A percentile compares a stretch with the other conserved stretches of the same genome.
These are phyloP conservation scores for Takifugu ocellatus DNA, from an alignment of 2,797 vertebrate genomes.

Conservation along the genomic window DNA sequence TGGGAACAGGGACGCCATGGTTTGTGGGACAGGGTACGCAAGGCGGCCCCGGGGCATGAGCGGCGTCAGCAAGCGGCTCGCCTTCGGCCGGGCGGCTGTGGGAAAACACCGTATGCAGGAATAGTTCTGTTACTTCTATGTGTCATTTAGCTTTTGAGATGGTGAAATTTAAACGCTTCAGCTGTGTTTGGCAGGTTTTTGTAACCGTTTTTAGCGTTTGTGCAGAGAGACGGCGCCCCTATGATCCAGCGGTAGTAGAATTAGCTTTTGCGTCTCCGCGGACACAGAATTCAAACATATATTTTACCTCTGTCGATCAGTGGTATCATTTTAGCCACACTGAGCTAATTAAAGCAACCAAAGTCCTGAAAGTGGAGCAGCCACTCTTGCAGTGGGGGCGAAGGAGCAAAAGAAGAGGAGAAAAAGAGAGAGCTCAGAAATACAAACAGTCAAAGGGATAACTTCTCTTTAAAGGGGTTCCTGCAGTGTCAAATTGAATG, in stretches of 20 bases:
- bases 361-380: conserved; percentile 89
- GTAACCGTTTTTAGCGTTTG: too few relatives aligned
- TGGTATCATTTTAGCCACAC: conserved; percentile 80
- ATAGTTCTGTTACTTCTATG: conserved; percentile 32
- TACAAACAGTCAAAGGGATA: conserved; percentile 99
- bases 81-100: conserved; percentile 30
- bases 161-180: too few relatives aligned
- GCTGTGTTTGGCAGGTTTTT: too few relatives aligned
- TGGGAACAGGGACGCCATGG: conserved; percentile 79
- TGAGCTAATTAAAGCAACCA: conserved; percentile 98
- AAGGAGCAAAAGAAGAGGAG: conserved; percentile 39
- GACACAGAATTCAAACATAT: conserved; percentile 46
- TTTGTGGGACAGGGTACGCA: conserved; percentile 65
- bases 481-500: conserved; percentile 99
- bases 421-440: conserved; percentile 94
- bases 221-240: too few relatives aligned
- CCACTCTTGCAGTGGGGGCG: conserved; percentile 83
- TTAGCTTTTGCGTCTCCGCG: conserved; percentile 7
- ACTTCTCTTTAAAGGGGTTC: conserved; percentile 98
- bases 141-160: conserved; percentile 22
- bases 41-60: conserved; percentile 45
- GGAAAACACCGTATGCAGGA: conserved; percentile 41
- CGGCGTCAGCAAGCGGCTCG: conserved; percentile 42
- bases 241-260: not conserved
- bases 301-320: conserved; percentile 56